Percentiles rank a stretch among this genome's conserved stretches.
Conservation (phyloP, 2,888 invertebrate species). For the Prionchulus punctatus region DNA sequence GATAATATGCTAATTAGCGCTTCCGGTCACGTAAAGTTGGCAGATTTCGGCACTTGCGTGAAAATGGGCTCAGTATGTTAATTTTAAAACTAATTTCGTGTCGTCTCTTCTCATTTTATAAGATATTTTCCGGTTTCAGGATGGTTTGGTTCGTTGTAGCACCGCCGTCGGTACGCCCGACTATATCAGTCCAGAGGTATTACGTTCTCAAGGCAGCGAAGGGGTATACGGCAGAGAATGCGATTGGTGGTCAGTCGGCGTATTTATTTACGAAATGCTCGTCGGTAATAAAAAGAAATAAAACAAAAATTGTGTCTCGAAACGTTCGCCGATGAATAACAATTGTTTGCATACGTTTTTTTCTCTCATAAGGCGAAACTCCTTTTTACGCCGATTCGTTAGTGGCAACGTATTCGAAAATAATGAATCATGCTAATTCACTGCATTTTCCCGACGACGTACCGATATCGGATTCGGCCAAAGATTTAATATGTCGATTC, state of each 20-base stretch:
- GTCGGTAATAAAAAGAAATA: constrained; percentile 52
- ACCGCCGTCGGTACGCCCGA: constrained; percentile 98
- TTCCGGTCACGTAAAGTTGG: constrained; percentile 84
- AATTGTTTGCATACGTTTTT: background rate
- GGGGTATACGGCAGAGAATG: constrained; percentile 88
- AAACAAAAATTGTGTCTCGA: background rate
- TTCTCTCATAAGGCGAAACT: constrained; percentile 50
- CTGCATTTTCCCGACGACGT: constrained; percentile 78
- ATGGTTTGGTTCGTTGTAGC: constrained; percentile 84
- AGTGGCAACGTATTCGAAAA: constrained; percentile 93
- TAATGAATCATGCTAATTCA: constrained; percentile 95
- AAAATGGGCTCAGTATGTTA: constrained; percentile 41
- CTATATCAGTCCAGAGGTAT: constrained; percentile 95
- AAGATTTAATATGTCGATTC: constrained; percentile 70
- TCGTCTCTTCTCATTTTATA: too few species aligned
- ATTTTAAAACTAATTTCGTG: background rate
- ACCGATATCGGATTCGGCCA: constrained; percentile 59
- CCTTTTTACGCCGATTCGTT: constrained; percentile 97
- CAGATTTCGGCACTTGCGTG: constrained; percentile 99
- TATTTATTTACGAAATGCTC: constrained; percentile 95
- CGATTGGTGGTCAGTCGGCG: constrained; percentile 68
- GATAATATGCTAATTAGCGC: constrained; percentile 94
- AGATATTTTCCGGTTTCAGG: constrained; percentile 38
- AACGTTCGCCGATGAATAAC: background rate
- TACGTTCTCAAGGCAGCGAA: constrained; percentile 85